Evolutionary conservation across 2,888 invertebrate species (phyloP).

Genomic region (Eristalinus sepulchralis): DNA sequence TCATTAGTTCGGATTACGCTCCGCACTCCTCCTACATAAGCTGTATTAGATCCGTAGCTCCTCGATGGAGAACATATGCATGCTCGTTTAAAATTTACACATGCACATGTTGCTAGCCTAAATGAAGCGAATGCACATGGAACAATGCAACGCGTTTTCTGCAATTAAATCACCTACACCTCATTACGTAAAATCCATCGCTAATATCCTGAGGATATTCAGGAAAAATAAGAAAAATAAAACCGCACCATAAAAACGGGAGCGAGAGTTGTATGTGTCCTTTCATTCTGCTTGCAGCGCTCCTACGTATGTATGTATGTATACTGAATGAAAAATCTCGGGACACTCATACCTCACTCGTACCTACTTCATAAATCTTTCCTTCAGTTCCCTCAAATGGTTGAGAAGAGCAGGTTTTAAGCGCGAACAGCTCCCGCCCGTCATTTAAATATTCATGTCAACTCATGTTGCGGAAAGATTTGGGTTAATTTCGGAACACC

Average conservation of each 20-base stretch:
- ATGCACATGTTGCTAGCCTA: background rate
- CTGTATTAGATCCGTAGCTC: background rate
- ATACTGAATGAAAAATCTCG: background rate
- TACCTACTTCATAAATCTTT: background rate
- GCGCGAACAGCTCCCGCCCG: slow-evolving; percentile 1
- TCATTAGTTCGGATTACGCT: slow-evolving; percentile 1
- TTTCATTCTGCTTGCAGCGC: background rate
- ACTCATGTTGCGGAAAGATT: slow-evolving; percentile 75
- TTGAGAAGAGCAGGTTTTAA: slow-evolving; percentile 1
- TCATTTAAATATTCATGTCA: slow-evolving; percentile 74
- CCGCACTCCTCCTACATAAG: background rate
- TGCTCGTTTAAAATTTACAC: background rate
- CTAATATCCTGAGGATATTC: slow-evolving; percentile 26
- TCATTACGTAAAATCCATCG: slow-evolving; percentile 35
- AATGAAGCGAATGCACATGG: slow-evolving; percentile 9
- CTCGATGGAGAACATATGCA: background rate
- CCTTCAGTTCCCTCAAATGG: background rate
- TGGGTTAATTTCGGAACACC: slow-evolving; percentile 75
- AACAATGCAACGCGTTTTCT: slow-evolving; percentile 9
- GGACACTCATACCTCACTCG: background rate
- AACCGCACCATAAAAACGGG: background rate
- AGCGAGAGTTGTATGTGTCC: background rate
- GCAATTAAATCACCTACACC: slow-evolving; percentile 32
- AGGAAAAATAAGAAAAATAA: background rate
- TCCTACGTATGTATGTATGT: no score